Base-by-base conservation (phyloP, 2,797 vertebrate genomes). In the Steatocranus sp. region DNA sequence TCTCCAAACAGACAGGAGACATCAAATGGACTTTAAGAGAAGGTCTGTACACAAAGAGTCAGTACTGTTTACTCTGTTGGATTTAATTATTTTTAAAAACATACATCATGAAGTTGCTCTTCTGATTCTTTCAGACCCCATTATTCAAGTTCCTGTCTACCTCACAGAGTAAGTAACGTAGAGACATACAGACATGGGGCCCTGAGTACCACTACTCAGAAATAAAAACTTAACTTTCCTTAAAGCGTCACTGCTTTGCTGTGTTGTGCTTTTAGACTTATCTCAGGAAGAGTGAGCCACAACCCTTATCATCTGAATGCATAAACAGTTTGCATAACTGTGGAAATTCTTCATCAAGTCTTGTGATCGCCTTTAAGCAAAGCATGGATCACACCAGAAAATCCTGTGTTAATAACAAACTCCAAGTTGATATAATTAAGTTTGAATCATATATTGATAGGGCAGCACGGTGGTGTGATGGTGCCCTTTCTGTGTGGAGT, bases 1-100 rank as follows among this genome's bases (percentile, higher is more conserved):
- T 99, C 86, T 98, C 96, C 93, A 98, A 97, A 93, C 96, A 97
- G 91, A 97, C 97, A 0, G 99, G 99, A 18, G 96, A 97, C 88
- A 93, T 99, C 93, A 97, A 97, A 88, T 99, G 99, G 99, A 98
- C 97, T 1, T 94, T 99, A 38, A 97, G 96, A 94, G 98, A 98
- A 66, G 98, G 98, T 99, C 91, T 93, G 32, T 20, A 49, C 14
- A 46, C 56, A 53, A 5, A 66, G 5, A 3, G 2, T n/a, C 41
- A 12, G 7, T 15, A 68, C 8, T 30, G 3, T 43, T 48, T 2
- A 15, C 20, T 1, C 56, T 23, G 15, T 78, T 7, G 25, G 38
- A 38, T 38, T 38, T 66, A 38, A 38, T 20, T 11, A 8, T 32
- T 6, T 51, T 27, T 61, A 46, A 10, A 3, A 15, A 63, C 6